Conservation (phyloP, 1,140 invertebrate species). For the Orchestia grillus region DNA sequence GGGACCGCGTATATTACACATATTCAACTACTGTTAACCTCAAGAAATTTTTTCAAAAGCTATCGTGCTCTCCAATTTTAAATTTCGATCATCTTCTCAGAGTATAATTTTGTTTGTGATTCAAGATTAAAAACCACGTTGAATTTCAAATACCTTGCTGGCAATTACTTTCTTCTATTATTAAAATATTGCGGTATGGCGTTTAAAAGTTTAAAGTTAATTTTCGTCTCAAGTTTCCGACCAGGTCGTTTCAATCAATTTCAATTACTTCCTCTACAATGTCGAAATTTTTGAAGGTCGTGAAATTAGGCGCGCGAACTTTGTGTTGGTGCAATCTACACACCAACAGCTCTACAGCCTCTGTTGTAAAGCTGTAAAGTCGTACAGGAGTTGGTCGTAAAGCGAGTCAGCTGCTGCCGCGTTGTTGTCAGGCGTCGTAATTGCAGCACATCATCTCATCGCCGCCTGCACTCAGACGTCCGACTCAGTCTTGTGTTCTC, state of each 20-base stretch:
- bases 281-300: neutral
- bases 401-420: no score
- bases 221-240: neutral
- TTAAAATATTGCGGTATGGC: no score
- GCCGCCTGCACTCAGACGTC: no score
- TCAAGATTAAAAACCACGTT: neutral
- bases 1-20: no score
- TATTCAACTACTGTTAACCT: no score
- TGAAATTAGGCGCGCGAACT: neutral
- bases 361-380: neutral
- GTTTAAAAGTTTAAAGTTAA: neutral
- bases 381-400: neutral
- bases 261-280: neutral
- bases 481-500: no score
- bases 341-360: neutral
- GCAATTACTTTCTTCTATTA: no score
- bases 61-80: neutral
- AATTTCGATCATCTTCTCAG: neutral
- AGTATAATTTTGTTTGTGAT: neutral
- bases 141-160: no score
- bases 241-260: neutral
- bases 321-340: neutral
- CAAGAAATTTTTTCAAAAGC: no score
- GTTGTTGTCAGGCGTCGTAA: no score
- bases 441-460: no score